Conservation (phyloP, 2,113 vertebrate species). For the Lutjanus erythropterus region DNA sequence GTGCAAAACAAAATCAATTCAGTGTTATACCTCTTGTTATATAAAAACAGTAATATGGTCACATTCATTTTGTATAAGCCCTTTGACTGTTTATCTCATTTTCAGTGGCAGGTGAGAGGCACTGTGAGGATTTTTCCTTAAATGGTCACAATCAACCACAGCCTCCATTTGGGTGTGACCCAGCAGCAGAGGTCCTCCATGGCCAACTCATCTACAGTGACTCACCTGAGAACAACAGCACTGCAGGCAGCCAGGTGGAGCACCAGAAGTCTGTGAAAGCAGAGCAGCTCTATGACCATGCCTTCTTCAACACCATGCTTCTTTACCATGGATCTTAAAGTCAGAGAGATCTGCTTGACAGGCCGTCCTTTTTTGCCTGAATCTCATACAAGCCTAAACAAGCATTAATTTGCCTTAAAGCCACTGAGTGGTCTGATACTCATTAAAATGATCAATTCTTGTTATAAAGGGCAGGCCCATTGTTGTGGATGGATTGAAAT, state of each 20-base stretch:
- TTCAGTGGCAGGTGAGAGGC: slow-evolving; percentile 76
- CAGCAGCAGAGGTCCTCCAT: slow-evolving; percentile 77
- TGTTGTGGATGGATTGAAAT: slow-evolving; percentile 29
- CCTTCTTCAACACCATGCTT: slow-evolving; percentile 90
- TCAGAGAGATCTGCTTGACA: slow-evolving; percentile 1
- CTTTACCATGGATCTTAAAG: slow-evolving; percentile 92
- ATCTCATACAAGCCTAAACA: slow-evolving; percentile 39
- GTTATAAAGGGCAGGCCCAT: slow-evolving; percentile 27
- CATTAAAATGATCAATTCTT: slow-evolving; percentile 15
- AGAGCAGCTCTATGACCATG: slow-evolving; percentile 88
- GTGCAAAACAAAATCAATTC: slow-evolving; percentile 75
- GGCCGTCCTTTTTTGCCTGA: slow-evolving; percentile 27
- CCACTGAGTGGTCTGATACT: slow-evolving; percentile 44
- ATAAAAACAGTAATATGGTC: slow-evolving; percentile 17
- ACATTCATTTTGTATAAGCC: neutral
- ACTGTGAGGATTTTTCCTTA: slow-evolving; percentile 79
- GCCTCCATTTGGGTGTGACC: slow-evolving; percentile 60
- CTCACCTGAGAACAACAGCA: slow-evolving; percentile 88
- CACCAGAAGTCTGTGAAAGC: slow-evolving; percentile 90
- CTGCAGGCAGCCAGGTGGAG: slow-evolving; percentile 90
- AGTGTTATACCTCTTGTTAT: neutral
- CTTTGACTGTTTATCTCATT: slow-evolving; percentile 76
- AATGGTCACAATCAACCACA: slow-evolving; percentile 81
- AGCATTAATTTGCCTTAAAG: slow-evolving; percentile 73
- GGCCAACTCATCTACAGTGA: slow-evolving; percentile 89